Conservation (phyloP, 2,113 vertebrate genomes). For the Phocoena phocoena region DNA sequence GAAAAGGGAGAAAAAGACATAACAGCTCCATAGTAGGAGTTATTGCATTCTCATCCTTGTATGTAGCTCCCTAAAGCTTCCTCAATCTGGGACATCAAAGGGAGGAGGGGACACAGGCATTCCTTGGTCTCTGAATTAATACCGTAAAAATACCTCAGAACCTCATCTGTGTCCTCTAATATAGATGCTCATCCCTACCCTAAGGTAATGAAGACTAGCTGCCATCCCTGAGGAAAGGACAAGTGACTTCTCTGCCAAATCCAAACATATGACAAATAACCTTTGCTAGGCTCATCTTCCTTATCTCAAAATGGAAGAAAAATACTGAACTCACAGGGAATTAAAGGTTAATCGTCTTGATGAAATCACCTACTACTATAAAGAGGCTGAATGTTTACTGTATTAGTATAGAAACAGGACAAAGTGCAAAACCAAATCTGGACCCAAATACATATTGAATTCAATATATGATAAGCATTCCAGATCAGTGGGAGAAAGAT, state of each 20-base stretch:
- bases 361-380: not conserved
- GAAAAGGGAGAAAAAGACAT: not conserved
- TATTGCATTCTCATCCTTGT: not conserved
- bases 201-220: not conserved
- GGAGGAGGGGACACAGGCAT: not conserved
- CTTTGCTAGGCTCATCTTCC: not conserved
- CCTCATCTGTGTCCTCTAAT: not conserved
- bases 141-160: not conserved
- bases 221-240: not conserved
- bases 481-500: conserved; percentile 1
- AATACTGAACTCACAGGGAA: not conserved
- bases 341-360: not conserved
- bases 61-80: not conserved
- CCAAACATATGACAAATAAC: not conserved
- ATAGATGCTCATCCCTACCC: not conserved
- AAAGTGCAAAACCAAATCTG: not conserved
- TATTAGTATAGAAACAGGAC: not conserved
- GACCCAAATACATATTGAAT: not conserved
- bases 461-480: not conserved
- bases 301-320: not conserved
- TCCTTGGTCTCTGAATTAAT: not conserved
- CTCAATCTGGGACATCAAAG: not conserved
- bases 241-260: not conserved
- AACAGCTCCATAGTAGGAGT: not conserved
- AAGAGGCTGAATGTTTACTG: not conserved